Conservation (phyloP, 1,140 invertebrate genomes). For the Ylistrum balloti region DNA sequence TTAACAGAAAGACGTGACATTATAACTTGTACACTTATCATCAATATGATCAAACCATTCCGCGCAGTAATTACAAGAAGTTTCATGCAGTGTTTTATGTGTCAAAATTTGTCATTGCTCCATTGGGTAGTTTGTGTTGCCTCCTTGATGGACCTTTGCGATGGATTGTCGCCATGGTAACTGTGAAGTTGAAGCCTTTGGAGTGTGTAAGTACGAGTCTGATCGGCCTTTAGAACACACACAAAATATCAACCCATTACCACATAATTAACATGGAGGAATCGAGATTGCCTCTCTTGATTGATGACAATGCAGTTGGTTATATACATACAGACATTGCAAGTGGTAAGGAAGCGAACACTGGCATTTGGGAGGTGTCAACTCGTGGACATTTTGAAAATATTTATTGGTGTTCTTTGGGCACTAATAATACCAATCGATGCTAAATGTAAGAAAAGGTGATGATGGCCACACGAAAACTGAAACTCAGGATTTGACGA, state of each 20-base stretch:
- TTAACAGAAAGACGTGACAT: background rate
- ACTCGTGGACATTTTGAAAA: background rate
- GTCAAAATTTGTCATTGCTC: background rate
- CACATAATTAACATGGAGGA: background rate
- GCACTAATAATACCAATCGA: background rate
- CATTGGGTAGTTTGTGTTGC: background rate
- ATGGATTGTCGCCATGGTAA: background rate
- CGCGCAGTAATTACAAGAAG: background rate
- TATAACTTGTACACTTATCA: background rate
- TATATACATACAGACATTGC: background rate
- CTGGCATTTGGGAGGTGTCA: background rate
- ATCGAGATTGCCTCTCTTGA: background rate
- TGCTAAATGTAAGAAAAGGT: background rate
- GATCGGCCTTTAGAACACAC: background rate
- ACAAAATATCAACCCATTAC: background rate
- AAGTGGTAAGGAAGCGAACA: background rate
- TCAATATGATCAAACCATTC: background rate
- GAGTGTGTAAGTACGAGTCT: background rate
- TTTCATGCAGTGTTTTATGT: background rate
- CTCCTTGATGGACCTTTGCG: background rate
- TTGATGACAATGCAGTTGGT: background rate
- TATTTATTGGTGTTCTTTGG: background rate
- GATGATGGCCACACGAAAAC: background rate
- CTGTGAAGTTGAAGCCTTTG: background rate
- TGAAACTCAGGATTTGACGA: background rate